Base-by-base conservation (phyloP, 2,113 vertebrate species). In the Orycteropus afer region DNA sequence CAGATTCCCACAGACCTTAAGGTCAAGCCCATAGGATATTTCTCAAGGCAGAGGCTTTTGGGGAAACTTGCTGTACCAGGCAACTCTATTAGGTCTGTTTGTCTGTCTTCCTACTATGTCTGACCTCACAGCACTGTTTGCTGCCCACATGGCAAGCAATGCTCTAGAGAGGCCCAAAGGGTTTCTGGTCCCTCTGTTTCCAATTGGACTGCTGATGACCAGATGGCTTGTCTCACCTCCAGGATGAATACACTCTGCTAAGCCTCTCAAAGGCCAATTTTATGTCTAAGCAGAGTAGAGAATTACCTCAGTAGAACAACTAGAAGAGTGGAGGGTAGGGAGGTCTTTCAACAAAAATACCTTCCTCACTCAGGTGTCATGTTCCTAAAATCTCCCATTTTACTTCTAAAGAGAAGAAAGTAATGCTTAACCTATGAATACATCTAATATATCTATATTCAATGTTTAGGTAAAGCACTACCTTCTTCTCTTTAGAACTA, bases 161-260 rank as follows among this genome's bases (percentile, higher is more conserved):
- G 0, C 25, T 32, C 63, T 37, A 3, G 7, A 61, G 63, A 61
- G 53, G 45, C n/a, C 57, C 5, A 0, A 15, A 17, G 40, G 37
- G 8, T 42, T 53, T 25, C 4, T 0, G 13, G 29, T n/a, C 42
- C 59, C 32, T 73, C 61, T 0, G 0, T 2, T 22, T 25, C 71
- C 71, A 55, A 7, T 17, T 42, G 53, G 34, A 71, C 32, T 5
- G 23, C 32, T 0, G 29, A n/a, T 18, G 67, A 17, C 9, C 7
- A 32, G 63, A 5, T 0, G 27, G 0, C 3, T 29, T 13, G 0
- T 3, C 55, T 67, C 76, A 11, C 9, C 15, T 47, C 11, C 3
- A 42, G 86, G 13, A 51, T 1, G 5, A 71, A 45, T 1, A 37
- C 34, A 42, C 37, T 55, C 53, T 71, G 84, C 37, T 49, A 37